These are phyloP conservation scores for Gymnocypris eckloni DNA, from an alignment of 2,797 vertebrate genomes.

Conservation along the genomic window DNA sequence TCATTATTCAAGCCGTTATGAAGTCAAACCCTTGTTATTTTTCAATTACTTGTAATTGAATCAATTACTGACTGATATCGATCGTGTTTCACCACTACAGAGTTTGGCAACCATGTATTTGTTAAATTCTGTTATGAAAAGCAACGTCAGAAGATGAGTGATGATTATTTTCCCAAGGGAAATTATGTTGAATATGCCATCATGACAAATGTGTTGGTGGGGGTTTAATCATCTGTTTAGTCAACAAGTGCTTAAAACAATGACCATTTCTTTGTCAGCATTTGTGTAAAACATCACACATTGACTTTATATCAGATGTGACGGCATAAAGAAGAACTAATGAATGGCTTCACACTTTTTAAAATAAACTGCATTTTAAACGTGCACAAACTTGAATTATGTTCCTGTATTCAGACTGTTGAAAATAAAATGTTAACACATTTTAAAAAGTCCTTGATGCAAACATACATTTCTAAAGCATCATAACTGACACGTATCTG, in stretches of 20 bases:
- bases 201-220: constrained; percentile 2
- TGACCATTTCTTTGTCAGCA: not conserved
- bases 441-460: not conserved
- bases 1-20: not conserved
- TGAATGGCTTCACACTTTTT: not conserved
- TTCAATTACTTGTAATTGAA: not conserved
- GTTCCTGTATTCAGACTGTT: not conserved
- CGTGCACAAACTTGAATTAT: not conserved
- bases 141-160: not conserved
- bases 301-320: not conserved
- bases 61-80: not conserved
- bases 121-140: constrained; percentile 11
- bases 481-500: not conserved
- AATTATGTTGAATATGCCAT: constrained; percentile 22
- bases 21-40: not conserved
- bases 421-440: not conserved
- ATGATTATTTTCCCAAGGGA: not conserved
- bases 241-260: constrained; percentile 4
- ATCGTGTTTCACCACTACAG: not conserved
- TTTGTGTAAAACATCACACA: not conserved
- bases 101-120: not conserved
- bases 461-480: not conserved
- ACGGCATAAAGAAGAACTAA: no score
- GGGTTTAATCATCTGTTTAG: constrained; percentile 25
- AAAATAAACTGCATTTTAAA: not conserved